These are phyloP conservation scores for Ardeotis arabs DNA, from an alignment of 2,113 vertebrate species.

Conservation along the genomic window DNA sequence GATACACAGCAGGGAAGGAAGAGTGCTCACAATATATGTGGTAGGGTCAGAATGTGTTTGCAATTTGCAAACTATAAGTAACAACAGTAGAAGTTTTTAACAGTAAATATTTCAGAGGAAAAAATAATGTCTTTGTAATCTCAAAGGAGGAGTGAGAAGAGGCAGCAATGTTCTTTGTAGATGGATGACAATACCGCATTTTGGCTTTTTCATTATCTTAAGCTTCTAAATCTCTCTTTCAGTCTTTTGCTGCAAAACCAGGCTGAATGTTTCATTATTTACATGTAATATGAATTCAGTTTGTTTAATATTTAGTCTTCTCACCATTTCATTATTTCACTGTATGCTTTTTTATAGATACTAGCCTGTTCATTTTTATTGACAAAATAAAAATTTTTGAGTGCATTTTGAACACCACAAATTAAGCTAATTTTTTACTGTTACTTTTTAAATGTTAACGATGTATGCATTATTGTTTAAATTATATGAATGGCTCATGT, in stretches of 20 bases:
- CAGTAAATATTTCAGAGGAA: not conserved
- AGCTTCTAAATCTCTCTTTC: not conserved
- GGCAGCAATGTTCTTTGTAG: not conserved
- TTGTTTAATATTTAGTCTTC: not conserved
- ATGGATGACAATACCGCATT: not conserved
- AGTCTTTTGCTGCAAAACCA: not conserved
- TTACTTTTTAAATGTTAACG: slow-evolving; percentile 12
- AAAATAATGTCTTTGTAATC: not conserved
- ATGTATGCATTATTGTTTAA: not conserved
- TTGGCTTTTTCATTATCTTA: not conserved
- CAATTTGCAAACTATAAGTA: not conserved
- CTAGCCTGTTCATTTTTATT: not conserved
- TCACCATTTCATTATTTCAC: slow-evolving; percentile 1
- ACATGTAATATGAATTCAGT: not conserved
- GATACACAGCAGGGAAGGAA: not conserved
- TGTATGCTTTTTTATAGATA: not conserved
- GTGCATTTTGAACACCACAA: not conserved
- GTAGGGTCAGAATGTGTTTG: not conserved
- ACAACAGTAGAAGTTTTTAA: not conserved
- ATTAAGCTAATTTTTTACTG: slow-evolving; percentile 10
- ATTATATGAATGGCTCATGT: not conserved
- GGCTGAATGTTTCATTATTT: slow-evolving; percentile 24
- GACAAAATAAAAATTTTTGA: not conserved
- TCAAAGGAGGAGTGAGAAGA: not conserved
- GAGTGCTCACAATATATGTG: not conserved